Conservation (phyloP, 2,113 vertebrate genomes). For the Phyllopteryx taeniolatus region DNA sequence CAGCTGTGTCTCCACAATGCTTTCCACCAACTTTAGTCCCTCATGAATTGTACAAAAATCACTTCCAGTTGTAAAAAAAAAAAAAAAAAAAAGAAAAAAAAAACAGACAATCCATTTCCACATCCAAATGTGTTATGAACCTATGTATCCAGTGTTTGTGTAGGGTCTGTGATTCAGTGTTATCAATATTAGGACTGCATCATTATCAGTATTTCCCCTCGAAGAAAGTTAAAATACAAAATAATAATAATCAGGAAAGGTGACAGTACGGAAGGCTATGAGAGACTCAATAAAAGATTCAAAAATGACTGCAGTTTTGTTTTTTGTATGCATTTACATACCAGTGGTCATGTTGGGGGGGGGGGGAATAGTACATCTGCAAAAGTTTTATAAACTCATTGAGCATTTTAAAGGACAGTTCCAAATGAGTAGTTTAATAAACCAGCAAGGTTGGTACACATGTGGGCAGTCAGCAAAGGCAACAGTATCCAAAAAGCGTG, state of each 20-base stretch:
- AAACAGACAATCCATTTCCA: background rate
- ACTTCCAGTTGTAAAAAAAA: background rate
- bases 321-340: background rate
- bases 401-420: background rate
- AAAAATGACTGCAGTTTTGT: background rate
- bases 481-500: too few species aligned
- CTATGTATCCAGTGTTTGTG: slow-evolving; percentile 5
- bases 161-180: slow-evolving; percentile 1
- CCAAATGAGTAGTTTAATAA: too few species aligned
- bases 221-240: background rate
- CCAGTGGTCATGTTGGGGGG: background rate
- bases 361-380: background rate
- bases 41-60: background rate
- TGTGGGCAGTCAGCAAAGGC: too few species aligned
- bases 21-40: background rate
- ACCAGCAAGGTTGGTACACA: too few species aligned
- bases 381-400: background rate
- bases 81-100: background rate
- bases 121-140: slow-evolving; percentile 1
- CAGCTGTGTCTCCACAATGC: background rate
- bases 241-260: background rate
- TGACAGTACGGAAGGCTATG: background rate
- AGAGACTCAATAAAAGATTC: slow-evolving; percentile 4
- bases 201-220: slow-evolving; percentile 7
- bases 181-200: background rate